A percentile compares a stretch with the other conserved stretches of the same genome.
Conservation (phyloP, 2,888 invertebrate species). For the Hemaris fuciformis region DNA sequence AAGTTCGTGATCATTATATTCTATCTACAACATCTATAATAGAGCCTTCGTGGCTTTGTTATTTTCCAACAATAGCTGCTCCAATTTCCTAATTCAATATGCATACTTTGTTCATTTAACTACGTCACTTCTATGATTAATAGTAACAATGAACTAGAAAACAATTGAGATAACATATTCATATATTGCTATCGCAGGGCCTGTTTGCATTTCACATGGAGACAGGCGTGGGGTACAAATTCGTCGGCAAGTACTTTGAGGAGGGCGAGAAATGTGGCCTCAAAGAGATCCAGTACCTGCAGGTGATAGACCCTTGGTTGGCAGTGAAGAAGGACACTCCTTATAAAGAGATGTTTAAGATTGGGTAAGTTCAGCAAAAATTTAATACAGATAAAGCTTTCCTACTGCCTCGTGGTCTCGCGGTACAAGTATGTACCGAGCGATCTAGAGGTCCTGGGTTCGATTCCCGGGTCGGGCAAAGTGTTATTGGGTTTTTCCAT, state of each 20-base stretch:
- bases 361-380: conserved; percentile 70
- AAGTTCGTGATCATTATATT: too few species aligned
- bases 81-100: not conserved
- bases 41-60: too few species aligned
- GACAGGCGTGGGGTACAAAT: conserved; percentile 83
- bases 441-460: too few species aligned
- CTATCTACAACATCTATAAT: too few species aligned
- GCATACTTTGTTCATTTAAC: not conserved
- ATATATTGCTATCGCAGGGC: conserved; percentile 50
- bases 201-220: conserved; percentile 87
- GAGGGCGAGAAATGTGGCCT: conserved; percentile 88
- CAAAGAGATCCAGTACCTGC: conserved; percentile 83
- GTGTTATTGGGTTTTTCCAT: too few species aligned
- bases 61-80: not conserved
- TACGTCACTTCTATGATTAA: not conserved
- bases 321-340: conserved; percentile 84
- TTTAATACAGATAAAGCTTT: too few species aligned
- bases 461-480: too few species aligned
- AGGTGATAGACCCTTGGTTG: conserved; percentile 84
- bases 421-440: too few species aligned
- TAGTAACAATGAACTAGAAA: not conserved
- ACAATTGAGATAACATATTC: not conserved
- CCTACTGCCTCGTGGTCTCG: too few species aligned
- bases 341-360: conserved; percentile 83
- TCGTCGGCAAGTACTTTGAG: conserved; percentile 84